Evolutionary conservation across 1,140 invertebrate genomes (phyloP).

Genomic region (Hydropsyche tenuis): DNA sequence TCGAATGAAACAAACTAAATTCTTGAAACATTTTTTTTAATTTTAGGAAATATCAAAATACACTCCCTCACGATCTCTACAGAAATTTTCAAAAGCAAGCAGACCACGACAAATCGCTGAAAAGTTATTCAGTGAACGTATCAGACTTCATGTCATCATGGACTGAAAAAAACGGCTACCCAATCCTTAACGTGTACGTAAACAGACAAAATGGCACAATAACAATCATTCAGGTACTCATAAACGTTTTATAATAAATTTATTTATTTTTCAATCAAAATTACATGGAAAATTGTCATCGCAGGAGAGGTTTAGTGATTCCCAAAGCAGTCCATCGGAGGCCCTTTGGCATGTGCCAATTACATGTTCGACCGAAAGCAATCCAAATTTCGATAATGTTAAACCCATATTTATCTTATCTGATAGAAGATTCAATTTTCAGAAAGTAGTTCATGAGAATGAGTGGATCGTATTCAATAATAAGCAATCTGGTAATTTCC

Average conservation of each 20-base stretch:
- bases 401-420: constrained; percentile 3
- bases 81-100: not conserved
- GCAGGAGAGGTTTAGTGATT: not conserved
- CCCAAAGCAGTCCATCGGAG: too few species aligned
- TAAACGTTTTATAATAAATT: not conserved
- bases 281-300: too few species aligned
- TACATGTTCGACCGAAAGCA: not conserved
- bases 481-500: constrained; percentile 16
- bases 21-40: not conserved
- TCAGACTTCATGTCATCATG: constrained; percentile 7
- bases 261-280: not conserved
- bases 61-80: not conserved
- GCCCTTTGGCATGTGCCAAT: not conserved
- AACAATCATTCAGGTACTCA: too few species aligned
- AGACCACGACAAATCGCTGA: not conserved
- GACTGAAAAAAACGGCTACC: not conserved
- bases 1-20: too few species aligned
- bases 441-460: not conserved
- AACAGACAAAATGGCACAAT: too few species aligned
- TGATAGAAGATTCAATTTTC: not conserved
- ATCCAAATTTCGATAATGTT: not conserved
- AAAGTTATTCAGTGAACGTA: not conserved
- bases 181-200: not conserved
- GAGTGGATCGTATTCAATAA: constrained; percentile 8
- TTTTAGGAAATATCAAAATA: not conserved